Conservation (phyloP, 2,113 vertebrate species). For the Dascyllus trimaculatus region DNA sequence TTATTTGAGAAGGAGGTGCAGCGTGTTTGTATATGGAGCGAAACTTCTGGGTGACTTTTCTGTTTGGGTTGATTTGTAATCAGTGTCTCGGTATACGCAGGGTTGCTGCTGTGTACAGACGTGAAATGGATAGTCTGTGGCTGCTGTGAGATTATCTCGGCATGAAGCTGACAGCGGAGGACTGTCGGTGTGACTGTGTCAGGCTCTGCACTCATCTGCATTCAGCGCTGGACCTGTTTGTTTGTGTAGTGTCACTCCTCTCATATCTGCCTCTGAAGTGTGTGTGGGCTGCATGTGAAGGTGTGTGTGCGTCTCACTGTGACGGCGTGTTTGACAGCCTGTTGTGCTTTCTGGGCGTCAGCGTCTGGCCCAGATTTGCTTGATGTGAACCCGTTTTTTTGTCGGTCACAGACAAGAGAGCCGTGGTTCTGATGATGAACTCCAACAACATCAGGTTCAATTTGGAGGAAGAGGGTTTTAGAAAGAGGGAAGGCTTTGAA, state of each 20-base stretch:
- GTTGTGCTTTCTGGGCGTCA: conserved; percentile 38
- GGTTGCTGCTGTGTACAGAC: background rate
- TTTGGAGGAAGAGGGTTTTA: no score
- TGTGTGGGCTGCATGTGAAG: conserved; percentile 44
- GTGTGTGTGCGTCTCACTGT: conserved; percentile 20
- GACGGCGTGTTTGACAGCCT: conserved; percentile 41
- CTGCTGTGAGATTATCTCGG: conserved; percentile 4
- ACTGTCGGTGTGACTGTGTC: background rate
- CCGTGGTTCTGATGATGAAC: no score
- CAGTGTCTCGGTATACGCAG: background rate
- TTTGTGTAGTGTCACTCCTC: conserved; percentile 6
- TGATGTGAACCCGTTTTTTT: conserved; percentile 35
- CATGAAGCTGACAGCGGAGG: background rate
- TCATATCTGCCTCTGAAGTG: conserved; percentile 11
- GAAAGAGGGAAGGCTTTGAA: no score
- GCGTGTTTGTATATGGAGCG: background rate
- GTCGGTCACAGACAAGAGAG: background rate
- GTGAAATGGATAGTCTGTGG: conserved; percentile 28
- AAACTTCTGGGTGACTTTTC: background rate
- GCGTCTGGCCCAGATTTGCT: conserved; percentile 45
- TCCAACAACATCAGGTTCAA: no score
- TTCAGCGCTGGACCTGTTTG: conserved; percentile 15
- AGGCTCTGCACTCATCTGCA: conserved; percentile 20
- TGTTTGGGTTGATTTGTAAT: conserved; percentile 30
- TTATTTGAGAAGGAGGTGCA: background rate